Evolutionary conservation across 2,113 vertebrate genomes (phyloP).

Genomic region (Caranx melampygus): DNA sequence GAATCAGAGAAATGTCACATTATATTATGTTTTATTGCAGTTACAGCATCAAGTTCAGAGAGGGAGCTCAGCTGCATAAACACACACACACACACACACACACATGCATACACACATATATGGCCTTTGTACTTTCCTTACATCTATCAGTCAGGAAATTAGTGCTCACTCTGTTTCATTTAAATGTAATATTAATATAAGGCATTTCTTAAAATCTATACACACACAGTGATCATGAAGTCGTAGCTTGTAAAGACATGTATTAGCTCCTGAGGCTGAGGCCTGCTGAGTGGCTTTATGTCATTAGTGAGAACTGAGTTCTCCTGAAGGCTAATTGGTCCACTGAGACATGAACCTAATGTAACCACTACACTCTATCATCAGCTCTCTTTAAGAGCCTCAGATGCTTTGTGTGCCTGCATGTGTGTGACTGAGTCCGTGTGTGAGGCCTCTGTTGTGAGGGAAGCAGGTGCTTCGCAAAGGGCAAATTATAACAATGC

Average conservation of each 20-base stretch:
- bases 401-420: background rate
- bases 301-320: constrained; percentile 9
- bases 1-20: constrained; percentile 46
- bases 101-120: no score
- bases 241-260: background rate
- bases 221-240: background rate
- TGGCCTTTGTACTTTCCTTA: background rate
- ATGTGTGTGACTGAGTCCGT: background rate
- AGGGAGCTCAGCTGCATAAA: constrained; percentile 1
- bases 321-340: background rate
- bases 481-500: background rate
- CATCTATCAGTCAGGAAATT: background rate
- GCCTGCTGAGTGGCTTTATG: background rate
- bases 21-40: constrained; percentile 7
- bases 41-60: constrained; percentile 5
- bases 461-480: constrained; percentile 17
- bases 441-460: background rate
- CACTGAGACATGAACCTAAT: constrained; percentile 5
- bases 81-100: no score
- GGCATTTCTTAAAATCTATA: background rate
- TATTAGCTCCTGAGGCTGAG: background rate
- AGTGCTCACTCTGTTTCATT: background rate
- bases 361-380: constrained; percentile 16
- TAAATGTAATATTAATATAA: background rate
- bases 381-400: constrained; percentile 33